phyloP scores from a whole-genome alignment of 1,140 invertebrate genomes.

The Anastrepha ludens region DNA sequence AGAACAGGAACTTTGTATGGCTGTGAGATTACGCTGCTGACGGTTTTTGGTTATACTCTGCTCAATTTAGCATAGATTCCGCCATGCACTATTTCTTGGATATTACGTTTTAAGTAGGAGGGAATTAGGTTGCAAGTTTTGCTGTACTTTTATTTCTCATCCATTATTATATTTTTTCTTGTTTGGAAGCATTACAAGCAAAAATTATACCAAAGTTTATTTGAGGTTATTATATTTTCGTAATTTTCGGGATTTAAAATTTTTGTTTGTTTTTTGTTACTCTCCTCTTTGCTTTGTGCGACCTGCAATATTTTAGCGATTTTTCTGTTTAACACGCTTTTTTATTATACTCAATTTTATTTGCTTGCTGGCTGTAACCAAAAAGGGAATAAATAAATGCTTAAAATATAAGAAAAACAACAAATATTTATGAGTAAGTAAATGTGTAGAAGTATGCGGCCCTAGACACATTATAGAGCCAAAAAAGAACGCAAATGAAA shows the following conservation, averaged over 20 bases:
- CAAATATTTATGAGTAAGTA: background rate
- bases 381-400: background rate
- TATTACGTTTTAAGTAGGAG: background rate
- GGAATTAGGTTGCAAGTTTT: background rate
- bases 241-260: too few relatives aligned
- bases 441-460: background rate
- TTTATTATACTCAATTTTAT: constrained; percentile 8
- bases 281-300: too few relatives aligned
- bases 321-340: background rate
- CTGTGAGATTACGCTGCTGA: background rate
- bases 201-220: background rate
- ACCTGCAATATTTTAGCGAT: background rate
- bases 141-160: background rate
- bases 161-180: background rate
- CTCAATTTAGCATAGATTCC: background rate
- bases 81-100: background rate
- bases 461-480: constrained; percentile 14
- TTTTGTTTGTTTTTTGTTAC: too few relatives aligned
- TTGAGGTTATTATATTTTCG: background rate
- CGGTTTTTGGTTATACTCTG: background rate
- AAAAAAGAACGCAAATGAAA: constrained; percentile 1
- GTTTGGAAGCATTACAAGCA: background rate
- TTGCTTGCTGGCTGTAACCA: background rate
- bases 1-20: background rate
- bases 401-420: background rate